Conservation (phyloP, 2,888 invertebrate species). For the Nomada fucata region DNA sequence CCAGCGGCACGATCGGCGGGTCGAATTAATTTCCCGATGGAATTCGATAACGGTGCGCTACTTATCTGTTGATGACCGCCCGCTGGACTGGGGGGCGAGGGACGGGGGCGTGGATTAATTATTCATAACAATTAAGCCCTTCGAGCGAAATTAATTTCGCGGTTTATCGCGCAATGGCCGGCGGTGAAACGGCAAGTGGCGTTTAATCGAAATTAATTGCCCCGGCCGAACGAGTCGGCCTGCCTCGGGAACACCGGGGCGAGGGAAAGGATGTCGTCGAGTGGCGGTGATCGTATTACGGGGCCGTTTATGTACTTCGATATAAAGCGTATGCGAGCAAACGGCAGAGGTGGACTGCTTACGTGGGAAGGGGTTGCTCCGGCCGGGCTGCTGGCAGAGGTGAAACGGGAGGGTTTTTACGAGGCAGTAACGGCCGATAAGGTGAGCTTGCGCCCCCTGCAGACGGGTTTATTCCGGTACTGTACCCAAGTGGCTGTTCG, state of each 20-base stretch:
- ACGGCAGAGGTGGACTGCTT: constrained; percentile 67
- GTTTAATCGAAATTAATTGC: constrained; percentile 73
- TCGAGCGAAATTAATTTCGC: constrained; percentile 54
- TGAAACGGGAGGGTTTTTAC: constrained; percentile 82
- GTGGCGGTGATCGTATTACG: constrained; percentile 66
- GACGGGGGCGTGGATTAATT: constrained; percentile 39
- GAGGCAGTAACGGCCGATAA: constrained; percentile 85
- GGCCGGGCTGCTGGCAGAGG: constrained; percentile 69
- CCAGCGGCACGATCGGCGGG: neutral
- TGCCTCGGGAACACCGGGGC: neutral
- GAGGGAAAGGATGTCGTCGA: constrained; percentile 27
- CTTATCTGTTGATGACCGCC: constrained; percentile 18
- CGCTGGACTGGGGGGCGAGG: neutral
- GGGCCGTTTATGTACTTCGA: constrained; percentile 65
- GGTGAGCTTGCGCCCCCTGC: constrained; percentile 81
- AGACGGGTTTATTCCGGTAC: constrained; percentile 82
- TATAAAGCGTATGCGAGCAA: constrained; percentile 69
- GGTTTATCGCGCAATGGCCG: constrained; percentile 58
- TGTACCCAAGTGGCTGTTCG: constrained; percentile 84
- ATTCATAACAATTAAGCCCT: constrained; percentile 61
- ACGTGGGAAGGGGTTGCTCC: constrained; percentile 61
- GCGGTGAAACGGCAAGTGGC: neutral
- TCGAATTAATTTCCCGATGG: neutral
- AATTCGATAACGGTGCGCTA: constrained; percentile 19
- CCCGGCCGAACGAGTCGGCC: constrained; percentile 58